Evolutionary conservation across 2,797 vertebrate species (phyloP), one percentile per base, ranked within the genome.

Genomic region (Amblyraja radiata): DNA sequence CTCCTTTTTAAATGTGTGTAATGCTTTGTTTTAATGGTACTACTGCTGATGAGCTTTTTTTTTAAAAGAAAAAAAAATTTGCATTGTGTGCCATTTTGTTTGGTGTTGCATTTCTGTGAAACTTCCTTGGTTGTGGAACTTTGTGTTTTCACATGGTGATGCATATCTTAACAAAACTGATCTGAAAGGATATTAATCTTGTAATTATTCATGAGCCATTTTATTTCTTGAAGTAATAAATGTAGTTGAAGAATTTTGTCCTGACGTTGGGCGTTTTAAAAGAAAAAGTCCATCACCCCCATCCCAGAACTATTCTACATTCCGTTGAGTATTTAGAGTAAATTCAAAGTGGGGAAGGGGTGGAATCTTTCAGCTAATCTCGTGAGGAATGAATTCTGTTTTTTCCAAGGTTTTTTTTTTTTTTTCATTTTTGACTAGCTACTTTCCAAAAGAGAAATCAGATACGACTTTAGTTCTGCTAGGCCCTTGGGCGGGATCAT

Each of bases 331-430:
- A 4, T 94, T 13, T 58, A 28, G 84, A 63, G 95, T 94, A 93
- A 95, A 95, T 92, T 96, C 95, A 93, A 95, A 95, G 96, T 94
- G 94, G 95, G 95, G 95, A 95, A 94, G 96, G 96, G 96, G 95
- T 95, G 95, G 94, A 96, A 95, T 96, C 96, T 96, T 25, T n/a
- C 63, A 0, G 71, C 46, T 71, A 32, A 36, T 76, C 95, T 96
- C 95, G 93, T 95, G 94, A 95, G 96, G 96, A 95, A 95, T 94
- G 95, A 93, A 95, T 96, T 93, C 90, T 28, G 11, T 84, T 58
- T 36, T 36, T 73, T 46, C 68, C 46, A 5, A 54, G 46, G 46
- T 46, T 46, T 46, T 46, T 46, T 46, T 46, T 73, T 73, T 83
- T 68, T 68, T 36, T 74, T 91, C 71, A 74, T 54, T 92, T 54